Conservation (phyloP, 2,113 vertebrate genomes). For the Petaurus breviceps region DNA sequence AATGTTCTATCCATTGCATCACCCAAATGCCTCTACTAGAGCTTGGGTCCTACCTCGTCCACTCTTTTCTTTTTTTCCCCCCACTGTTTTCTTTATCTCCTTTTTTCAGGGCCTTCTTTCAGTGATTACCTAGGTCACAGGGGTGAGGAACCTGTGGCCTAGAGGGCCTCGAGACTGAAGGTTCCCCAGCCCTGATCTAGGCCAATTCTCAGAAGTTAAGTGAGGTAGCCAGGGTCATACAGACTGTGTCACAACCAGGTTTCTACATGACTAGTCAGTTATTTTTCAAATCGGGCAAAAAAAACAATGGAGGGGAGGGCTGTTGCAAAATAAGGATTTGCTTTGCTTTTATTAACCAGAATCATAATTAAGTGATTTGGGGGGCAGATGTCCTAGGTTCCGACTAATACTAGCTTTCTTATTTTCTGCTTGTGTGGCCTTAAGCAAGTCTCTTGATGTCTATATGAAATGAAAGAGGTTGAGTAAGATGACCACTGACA, state of each 20-base stretch:
- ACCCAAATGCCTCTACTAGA: no score
- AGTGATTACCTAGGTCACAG: no score
- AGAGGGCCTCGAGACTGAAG: no score
- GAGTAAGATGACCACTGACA: not conserved
- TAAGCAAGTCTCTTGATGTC: not conserved
- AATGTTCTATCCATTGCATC: no score
- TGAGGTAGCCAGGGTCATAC: not conserved
- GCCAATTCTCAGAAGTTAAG: not conserved
- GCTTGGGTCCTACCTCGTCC: no score
- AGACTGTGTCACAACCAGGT: not conserved
- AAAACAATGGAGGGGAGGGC: not conserved
- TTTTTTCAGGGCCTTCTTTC: no score
- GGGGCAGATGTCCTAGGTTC: not conserved
- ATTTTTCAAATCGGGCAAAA: not conserved
- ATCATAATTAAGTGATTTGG: not conserved
- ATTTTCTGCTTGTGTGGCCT: not conserved
- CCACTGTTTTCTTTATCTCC: no score
- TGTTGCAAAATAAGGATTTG: not conserved
- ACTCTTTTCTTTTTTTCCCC: no score
- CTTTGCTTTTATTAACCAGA: not conserved
- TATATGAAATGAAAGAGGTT: not conserved
- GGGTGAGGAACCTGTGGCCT: no score
- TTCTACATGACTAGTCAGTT: not conserved
- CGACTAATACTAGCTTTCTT: not conserved
- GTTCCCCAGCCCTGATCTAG: not conserved